Conservation (phyloP, 2,113 vertebrate genomes). For the Carlito syrichta region DNA sequence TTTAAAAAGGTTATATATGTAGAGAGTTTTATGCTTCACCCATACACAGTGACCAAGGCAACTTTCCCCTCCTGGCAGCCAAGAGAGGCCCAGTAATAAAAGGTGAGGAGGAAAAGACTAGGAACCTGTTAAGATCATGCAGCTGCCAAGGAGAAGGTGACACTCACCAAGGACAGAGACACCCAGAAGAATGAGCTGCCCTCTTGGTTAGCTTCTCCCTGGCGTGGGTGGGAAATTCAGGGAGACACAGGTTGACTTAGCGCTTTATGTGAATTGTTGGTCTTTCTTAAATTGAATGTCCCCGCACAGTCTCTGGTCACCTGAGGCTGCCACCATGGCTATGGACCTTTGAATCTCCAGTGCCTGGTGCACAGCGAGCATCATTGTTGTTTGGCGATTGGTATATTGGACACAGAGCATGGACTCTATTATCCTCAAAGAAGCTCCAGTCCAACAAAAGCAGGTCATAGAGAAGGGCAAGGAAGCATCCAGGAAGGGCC, state of each 20-base stretch:
- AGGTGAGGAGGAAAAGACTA: background rate
- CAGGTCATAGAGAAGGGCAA: background rate
- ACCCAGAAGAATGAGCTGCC: background rate
- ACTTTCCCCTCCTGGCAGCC: no score
- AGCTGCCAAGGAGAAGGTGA: no score
- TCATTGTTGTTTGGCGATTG: background rate
- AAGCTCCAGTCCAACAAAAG: background rate
- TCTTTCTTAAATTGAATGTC: background rate
- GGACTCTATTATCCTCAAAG: background rate
- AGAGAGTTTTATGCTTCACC: background rate
- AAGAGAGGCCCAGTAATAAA: background rate
- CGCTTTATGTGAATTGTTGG: background rate
- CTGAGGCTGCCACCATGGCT: background rate
- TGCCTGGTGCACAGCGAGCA: background rate
- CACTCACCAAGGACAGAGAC: background rate
- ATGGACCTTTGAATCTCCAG: background rate
- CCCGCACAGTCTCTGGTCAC: background rate
- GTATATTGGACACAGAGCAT: background rate
- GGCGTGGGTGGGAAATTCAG: background rate
- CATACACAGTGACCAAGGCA: background rate
- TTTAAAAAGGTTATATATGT: background rate
- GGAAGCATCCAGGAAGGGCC: background rate
- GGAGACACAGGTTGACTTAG: background rate
- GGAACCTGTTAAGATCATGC: accelerated
- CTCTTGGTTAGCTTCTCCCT: background rate